Base-by-base conservation (phyloP, 2,888 invertebrate species). In the Ephialtes manifestator region DNA sequence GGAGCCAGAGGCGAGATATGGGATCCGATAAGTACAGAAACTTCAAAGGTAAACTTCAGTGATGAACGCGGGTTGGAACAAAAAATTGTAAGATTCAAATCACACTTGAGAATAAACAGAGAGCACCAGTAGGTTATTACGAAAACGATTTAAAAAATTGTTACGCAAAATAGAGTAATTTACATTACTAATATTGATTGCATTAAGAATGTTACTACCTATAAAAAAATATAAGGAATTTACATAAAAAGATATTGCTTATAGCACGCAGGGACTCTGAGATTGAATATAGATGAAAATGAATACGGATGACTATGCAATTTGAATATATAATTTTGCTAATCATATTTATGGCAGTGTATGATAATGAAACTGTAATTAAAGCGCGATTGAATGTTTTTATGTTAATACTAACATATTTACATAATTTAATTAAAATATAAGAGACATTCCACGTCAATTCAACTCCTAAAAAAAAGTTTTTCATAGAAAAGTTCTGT, bases 201-300 rank as follows among this genome's bases (percentile, higher is more conserved):
- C 20, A 55, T 13, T 24, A 55, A 24, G 8, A 55, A 55, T 55
- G 10, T 55, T 24, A 24, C 4, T 11, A 10, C 20, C 20, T 55
- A 11, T 55, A 55, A 55, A 55, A 55, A 55, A 51, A 24, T 24
- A 10, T 24, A 11, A 8, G 20, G 10, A 24, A 55, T 24, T 24
- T 55, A 11, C 7, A 55, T 24, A 55, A 55, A 55, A 55, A 55
- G 11, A 20, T 10, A 24, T 24, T 55, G 24, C 55, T 4, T 55
- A 24, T 20, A 11, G 24, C 11, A 24, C 5, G 24, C 2, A 20
- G 11, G 2, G 13, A 55, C 24, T 55, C 11, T 20, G 13, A 24
- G 55, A 55, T 55, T 55, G 55, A 55, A 55, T 55, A 55, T 55
- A 55, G 20, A 55, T 24, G 24, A 55, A 55, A 55, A 55, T 55